Conservation (phyloP, 1,140 invertebrate species). For the Orchesella cincta region DNA sequence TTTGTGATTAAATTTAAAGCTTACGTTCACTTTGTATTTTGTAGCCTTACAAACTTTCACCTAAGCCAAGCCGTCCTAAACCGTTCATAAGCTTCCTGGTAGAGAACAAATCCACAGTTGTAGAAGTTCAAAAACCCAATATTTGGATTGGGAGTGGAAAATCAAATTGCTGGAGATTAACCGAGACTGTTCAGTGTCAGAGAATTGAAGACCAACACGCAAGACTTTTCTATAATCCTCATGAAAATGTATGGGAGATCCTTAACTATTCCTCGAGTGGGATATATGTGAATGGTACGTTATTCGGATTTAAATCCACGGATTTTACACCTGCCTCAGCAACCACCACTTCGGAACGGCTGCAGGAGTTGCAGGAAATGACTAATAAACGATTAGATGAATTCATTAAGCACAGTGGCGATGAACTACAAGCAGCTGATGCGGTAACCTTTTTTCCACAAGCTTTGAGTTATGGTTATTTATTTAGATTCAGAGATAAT, state of each 20-base stretch:
- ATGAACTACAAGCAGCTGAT: neutral
- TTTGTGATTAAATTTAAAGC: too few relatives aligned
- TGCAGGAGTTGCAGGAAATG: neutral
- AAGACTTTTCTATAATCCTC: conserved; percentile 2
- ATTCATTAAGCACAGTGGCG: neutral
- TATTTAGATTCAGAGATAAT: neutral
- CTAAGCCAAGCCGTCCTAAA: too few relatives aligned
- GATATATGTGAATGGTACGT: conserved; percentile 4
- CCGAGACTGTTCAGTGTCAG: neutral
- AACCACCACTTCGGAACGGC: neutral
- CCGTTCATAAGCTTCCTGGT: conserved; percentile 3
- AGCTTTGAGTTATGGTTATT: neutral
- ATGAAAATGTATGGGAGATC: neutral
- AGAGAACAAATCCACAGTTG: neutral
- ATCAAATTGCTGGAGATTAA: neutral
- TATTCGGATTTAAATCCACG: neutral
- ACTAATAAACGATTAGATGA: neutral
- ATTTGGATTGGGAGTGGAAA: conserved; percentile 9
- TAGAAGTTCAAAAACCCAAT: neutral
- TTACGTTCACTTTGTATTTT: too few relatives aligned
- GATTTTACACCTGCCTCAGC: neutral
- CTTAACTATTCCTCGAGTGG: neutral
- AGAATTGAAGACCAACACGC: neutral
- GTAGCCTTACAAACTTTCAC: too few relatives aligned
- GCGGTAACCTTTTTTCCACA: too few relatives aligned